Evolutionary conservation across 1,140 invertebrate genomes (phyloP).

Genomic region (Wiebesia pumilae): DNA sequence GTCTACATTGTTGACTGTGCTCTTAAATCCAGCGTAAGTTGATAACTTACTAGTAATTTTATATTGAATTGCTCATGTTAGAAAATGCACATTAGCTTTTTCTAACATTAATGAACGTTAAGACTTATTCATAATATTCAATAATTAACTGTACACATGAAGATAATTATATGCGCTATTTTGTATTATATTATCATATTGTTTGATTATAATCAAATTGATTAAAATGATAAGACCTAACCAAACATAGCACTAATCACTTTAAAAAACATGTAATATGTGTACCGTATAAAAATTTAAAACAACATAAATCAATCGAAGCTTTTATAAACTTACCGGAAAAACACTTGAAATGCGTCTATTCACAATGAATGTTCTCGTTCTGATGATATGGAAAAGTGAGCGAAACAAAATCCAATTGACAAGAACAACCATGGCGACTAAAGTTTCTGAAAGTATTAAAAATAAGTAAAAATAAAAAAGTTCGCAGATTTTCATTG

Average conservation of each 20-base stretch:
- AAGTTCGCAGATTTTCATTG: background rate
- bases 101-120: no score
- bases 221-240: slow-evolving; percentile 16
- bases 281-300: background rate
- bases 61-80: background rate
- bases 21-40: background rate
- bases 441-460: background rate
- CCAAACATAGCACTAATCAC: background rate
- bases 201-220: background rate
- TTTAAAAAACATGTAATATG: background rate
- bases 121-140: background rate
- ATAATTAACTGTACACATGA: background rate
- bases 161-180: background rate
- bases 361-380: background rate
- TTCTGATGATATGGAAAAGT: background rate
- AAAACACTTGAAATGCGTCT: slow-evolving; percentile 34
- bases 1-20: background rate
- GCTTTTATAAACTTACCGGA: slow-evolving; percentile 15
- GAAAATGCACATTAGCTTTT: background rate
- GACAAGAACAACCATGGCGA: slow-evolving; percentile 20
- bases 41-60: no score
- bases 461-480: background rate
- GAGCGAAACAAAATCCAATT: slow-evolving; percentile 22
- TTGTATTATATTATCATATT: background rate
- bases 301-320: background rate